Base-by-base conservation (phyloP, 2,888 invertebrate genomes). In the Drosophila testacea region DNA sequence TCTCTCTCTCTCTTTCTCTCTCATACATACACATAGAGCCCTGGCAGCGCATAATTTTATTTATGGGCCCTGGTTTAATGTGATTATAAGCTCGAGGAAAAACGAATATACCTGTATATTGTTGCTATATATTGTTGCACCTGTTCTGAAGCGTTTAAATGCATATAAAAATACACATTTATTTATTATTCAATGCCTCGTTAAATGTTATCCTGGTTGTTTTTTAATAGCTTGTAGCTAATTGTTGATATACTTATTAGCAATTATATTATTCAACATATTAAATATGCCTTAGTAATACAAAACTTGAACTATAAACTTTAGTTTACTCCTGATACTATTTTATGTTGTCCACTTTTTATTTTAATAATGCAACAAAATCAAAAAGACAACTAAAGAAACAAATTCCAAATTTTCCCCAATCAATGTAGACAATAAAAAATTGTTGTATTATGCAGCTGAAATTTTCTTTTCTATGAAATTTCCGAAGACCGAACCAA, bases 41-140 rank as follows among this genome's bases (percentile, higher is more conserved):
- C 44, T 44, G 28, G 54, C 71, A 68, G 41, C 71, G 52, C 54
- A 84, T 78, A 85, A 80, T 85, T 74, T 78, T 83, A 74, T 85
- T 83, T 78, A 81, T 81, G 71, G 55, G 62, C 46, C 52, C 75
- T 65, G 69, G 82, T 62, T 84, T 79, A 84, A 87, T 87, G 72
- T 73, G 76, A 81, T 83, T 83, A 83, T 66, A 42, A 73, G 73
- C 71, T 65, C 42, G 62, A 59, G 67, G 46, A 64, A 62, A 22
- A 48, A 65, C 34, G 44, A 46, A 46, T 36, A 36, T 42, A 56
- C 30, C 22, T 52, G 48, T 59, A 38, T 59, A 47, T 39, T 44
- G 10, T 44, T n/a, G 28, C 5, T 42, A 27, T 47, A 61, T 47
- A 36, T 61, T 62, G 44, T 66, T 63, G 63, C 69, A 78, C 73